Evolutionary conservation across 2,113 vertebrate genomes (phyloP).

Genomic region (Rattus norvegicus): GRCr8 NC_086019.1:104968001-104968500

Average conservation of each 20-base stretch:
- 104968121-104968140: background rate
- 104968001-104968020: background rate
- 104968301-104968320: too few species aligned
- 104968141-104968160: background rate
- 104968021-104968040: too few species aligned
- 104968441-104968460: background rate
- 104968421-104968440: rapidly evolving
- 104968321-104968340: rapidly evolving
- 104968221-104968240: background rate
- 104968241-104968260: background rate
- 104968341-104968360: too few species aligned
- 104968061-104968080: too few species aligned
- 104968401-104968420: background rate
- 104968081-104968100: background rate
- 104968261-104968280: background rate
- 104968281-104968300: background rate
- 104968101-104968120: background rate
- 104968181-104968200: background rate
- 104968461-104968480: background rate
- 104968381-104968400: background rate
- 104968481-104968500: background rate
- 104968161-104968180: background rate
- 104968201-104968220: background rate
- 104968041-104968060: too few species aligned
- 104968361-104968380: background rate